Evolutionary conservation across 2,888 invertebrate species (phyloP).

Genomic region (Mimachlamys varia): DNA sequence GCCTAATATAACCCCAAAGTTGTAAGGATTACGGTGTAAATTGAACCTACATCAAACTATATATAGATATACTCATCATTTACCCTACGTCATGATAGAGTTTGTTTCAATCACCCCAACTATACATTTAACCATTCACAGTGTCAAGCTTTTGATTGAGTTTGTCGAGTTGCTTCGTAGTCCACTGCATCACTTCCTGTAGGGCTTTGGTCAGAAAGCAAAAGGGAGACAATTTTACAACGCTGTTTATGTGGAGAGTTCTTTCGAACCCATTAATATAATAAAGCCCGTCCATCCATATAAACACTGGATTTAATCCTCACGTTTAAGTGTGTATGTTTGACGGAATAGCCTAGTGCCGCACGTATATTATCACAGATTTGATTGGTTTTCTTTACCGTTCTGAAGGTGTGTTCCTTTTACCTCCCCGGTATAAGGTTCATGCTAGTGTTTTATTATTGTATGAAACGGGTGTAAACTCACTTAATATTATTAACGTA

Average conservation of each 20-base stretch:
- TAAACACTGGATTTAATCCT: conserved; percentile 29
- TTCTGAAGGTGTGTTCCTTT: neutral
- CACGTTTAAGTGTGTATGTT: conserved; percentile 36
- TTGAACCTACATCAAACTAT: too few species aligned
- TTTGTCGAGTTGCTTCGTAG: conserved; percentile 4
- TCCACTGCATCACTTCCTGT: neutral
- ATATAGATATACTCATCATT: too few species aligned
- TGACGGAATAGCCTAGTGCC: conserved; percentile 30
- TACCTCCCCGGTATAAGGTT: conserved; percentile 28
- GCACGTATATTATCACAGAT: conserved; percentile 33
- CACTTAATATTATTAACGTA: conserved; percentile 11
- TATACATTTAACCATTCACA: neutral
- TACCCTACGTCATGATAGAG: neutral
- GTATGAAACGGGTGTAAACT: neutral
- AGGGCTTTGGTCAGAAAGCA: neutral
- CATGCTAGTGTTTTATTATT: neutral
- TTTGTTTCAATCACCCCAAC: neutral
- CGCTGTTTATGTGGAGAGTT: neutral
- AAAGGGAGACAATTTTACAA: neutral
- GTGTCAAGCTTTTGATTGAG: neutral
- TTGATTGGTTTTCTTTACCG: conserved; percentile 25
- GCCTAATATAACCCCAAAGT: neutral
- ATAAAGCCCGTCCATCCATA: neutral
- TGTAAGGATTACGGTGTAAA: neutral
- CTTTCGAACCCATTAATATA: conserved; percentile 6